Conservation (phyloP, 2,888 invertebrate species). For the Thereva nobilitata region DNA sequence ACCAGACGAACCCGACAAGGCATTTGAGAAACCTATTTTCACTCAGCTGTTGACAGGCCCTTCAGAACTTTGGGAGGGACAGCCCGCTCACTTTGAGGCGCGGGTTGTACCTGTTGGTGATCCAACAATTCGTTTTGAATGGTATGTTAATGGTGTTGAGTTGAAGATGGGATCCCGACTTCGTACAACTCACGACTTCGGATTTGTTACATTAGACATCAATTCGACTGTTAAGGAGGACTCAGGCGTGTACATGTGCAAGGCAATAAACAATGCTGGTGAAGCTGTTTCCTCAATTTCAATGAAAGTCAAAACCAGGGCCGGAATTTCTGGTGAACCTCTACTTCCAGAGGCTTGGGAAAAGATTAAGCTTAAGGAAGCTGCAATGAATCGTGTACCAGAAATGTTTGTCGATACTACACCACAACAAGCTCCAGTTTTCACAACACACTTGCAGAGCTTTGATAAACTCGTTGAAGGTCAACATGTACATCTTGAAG, state of each 20-base stretch:
- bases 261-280: slow-evolving; percentile 91
- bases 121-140: slow-evolving; percentile 87
- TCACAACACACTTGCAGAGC: slow-evolving; percentile 87
- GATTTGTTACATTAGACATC: slow-evolving; percentile 90
- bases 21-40: slow-evolving; percentile 90
- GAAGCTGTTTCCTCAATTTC: slow-evolving; percentile 92
- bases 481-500: slow-evolving; percentile 84
- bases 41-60: slow-evolving; percentile 86
- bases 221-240: slow-evolving; percentile 86
- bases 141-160: slow-evolving; percentile 94
- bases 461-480: slow-evolving; percentile 83
- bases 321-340: slow-evolving; percentile 80
- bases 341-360: slow-evolving; percentile 91
- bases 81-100: slow-evolving; percentile 88
- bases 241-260: slow-evolving; percentile 91
- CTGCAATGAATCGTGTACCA: slow-evolving; percentile 87
- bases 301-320: slow-evolving; percentile 82
- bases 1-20: slow-evolving; percentile 75
- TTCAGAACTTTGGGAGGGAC: slow-evolving; percentile 88
- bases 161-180: slow-evolving; percentile 90
- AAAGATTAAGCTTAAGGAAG: slow-evolving; percentile 88
- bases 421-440: slow-evolving; percentile 92
- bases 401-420: slow-evolving; percentile 84
- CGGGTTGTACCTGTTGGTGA: slow-evolving; percentile 93
- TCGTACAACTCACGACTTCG: slow-evolving; percentile 91